These are phyloP conservation scores for Willowsia nigromaculata DNA, from an alignment of 2,888 invertebrate genomes.

Conservation along the genomic window DNA sequence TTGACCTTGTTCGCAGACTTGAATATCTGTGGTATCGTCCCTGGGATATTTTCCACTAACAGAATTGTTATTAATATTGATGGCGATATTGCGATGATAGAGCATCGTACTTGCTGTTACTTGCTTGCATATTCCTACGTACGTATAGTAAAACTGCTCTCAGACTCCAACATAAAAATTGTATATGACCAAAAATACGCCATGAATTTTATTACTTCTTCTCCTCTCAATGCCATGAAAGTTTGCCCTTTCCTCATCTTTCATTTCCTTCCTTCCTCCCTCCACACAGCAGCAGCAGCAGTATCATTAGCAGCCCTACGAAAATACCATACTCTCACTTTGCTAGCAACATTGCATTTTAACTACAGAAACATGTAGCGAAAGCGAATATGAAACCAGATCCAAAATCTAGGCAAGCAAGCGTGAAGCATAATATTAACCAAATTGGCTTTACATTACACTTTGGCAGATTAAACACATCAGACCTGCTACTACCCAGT, in stretches of 20 bases:
- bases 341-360: neutral
- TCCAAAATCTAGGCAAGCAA: conserved; percentile 4
- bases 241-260: conserved; percentile 8
- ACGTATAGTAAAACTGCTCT: neutral
- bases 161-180: neutral
- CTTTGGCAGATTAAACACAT: conserved; percentile 49
- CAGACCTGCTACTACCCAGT: neutral
- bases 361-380: neutral
- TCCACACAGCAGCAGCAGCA: neutral
- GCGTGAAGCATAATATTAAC: conserved; percentile 57
- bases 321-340: neutral
- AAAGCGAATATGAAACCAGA: neutral
- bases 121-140: neutral
- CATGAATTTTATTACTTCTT: neutral
- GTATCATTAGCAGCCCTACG: neutral
- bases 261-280: neutral
- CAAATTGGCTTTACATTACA: conserved; percentile 55
- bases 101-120: neutral
- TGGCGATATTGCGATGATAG: neutral
- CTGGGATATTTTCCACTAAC: neutral
- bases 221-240: neutral
- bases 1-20: neutral
- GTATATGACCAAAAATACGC: neutral
- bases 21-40: neutral
- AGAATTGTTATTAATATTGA: neutral